Evolutionary conservation across 1,140 invertebrate genomes (phyloP), one percentile per base, ranked within the genome.

Genomic region (Cryptotermes secundus): DNA sequence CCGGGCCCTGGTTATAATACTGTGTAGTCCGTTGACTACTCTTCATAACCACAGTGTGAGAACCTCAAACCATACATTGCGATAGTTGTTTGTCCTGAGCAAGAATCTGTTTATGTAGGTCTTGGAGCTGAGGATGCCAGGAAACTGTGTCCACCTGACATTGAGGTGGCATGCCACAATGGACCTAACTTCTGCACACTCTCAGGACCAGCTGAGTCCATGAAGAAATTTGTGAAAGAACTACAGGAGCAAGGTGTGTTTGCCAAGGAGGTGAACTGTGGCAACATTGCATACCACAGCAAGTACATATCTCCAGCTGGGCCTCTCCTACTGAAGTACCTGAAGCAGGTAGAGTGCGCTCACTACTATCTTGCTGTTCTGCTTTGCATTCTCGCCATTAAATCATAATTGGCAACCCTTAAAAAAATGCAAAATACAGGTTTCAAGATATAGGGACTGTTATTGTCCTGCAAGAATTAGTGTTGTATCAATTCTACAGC

Each of bases 221-320:
- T 91, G 86, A 88, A 88, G 36, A 81, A 85, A 19, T 91, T 90
- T 35, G 88, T 91, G 0, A 87, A 87, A 34, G 38, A 89, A 42
- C 84, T 91, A 89, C 94, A 90, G 86, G 92, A 86, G 85, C 89
- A 92, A 87, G 89, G 90, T 10, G 89, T 94, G 16, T 94, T 94
- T 89, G 94, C 93, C 0, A 92, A 92, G 85, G 91, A 93, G 87
- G 94, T 96, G 2, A 91, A 93, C 12, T 94, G 93, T 86, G 91
- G 92, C 83, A 93, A 94, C 53, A 93, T 95, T 42, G 93, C 95
- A 3, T 96, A 95, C 88, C 95, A 96, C 88, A 96, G 96, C 34
- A 92, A 92, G 86, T 96, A 95, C 86, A 96, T 98, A 88, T 91
- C 92, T 80, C 91, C 93, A 79, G 95, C 95, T 87, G 95, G 95